Conservation (phyloP, 2,888 invertebrate species). For the Hybos culiciformis region DNA sequence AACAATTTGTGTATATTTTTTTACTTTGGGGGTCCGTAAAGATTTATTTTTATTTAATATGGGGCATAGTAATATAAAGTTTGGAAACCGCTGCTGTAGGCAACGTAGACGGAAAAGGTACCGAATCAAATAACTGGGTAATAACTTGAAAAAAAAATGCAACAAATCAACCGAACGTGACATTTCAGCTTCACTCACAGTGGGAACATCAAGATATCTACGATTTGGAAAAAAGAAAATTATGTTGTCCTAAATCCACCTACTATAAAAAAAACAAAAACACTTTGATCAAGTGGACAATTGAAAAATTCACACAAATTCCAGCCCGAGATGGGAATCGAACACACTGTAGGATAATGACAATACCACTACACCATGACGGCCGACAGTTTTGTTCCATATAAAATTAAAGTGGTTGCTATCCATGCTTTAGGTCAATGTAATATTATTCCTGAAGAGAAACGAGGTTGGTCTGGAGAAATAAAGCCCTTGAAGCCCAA, state of each 20-base stretch:
- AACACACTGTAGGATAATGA: too few species aligned
- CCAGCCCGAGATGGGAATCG: too few species aligned
- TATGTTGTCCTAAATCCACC: conserved; percentile 64
- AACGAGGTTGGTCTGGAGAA: conserved; percentile 87
- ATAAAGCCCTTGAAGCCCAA: conserved; percentile 71
- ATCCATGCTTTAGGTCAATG: conserved; percentile 80
- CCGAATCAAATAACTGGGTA: conserved; percentile 76
- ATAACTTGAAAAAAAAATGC: conserved; percentile 95
- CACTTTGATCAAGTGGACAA: too few species aligned
- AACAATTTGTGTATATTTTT: too few species aligned
- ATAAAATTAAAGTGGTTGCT: conserved; percentile 80
- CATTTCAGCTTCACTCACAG: conserved; percentile 50
- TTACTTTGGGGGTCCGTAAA: too few species aligned
- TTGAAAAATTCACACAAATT: too few species aligned
- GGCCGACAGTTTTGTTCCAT: conserved; percentile 86
- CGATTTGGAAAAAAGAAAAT: conserved; percentile 64
- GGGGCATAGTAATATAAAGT: too few species aligned
- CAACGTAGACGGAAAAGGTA: conserved; percentile 80
- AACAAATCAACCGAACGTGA: conserved; percentile 85
- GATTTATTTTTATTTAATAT: too few species aligned
- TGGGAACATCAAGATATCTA: conserved; percentile 58
- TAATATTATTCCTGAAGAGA: conserved; percentile 61
- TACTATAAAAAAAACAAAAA: too few species aligned
- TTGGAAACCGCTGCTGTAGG: too few species aligned
- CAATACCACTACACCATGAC: too few species aligned